Conservation (phyloP, 1,140 invertebrate species). For the Pseudomyrmex flavicornis region DNA sequence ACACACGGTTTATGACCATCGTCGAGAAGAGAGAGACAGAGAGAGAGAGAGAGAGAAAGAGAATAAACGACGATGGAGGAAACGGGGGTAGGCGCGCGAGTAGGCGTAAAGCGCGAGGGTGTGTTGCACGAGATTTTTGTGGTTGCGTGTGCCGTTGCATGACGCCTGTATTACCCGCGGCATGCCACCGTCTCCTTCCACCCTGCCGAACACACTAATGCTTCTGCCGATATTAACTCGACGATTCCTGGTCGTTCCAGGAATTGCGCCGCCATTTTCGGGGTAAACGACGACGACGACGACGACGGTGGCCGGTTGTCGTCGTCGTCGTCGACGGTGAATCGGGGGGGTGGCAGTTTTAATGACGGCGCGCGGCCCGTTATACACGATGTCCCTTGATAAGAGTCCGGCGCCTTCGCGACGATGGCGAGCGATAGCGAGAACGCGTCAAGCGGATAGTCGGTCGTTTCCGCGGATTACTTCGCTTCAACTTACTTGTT, state of each 20-base stretch:
- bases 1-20: not conserved
- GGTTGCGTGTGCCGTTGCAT: conserved; percentile 72
- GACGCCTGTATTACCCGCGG: conserved; percentile 69
- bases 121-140: conserved; percentile 71
- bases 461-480: not conserved
- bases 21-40: conserved; percentile 24
- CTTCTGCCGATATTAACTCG: conserved; percentile 68
- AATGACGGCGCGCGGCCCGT: conserved; percentile 49
- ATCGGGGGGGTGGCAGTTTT: conserved; percentile 38
- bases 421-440: conserved; percentile 33
- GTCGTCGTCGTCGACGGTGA: conserved; percentile 2
- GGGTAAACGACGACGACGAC: conserved; percentile 56
- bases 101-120: conserved; percentile 64
- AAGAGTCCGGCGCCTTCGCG: conserved; percentile 45
- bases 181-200: conserved; percentile 65
- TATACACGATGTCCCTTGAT: conserved; percentile 45
- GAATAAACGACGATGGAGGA: conserved; percentile 4
- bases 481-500: not conserved
- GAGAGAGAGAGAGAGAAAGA: conserved; percentile 16
- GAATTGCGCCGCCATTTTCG: conserved; percentile 69
- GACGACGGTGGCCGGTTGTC: not conserved
- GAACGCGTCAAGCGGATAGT: conserved; percentile 1
- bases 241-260: conserved; percentile 69
- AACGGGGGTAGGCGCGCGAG: not conserved
- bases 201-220: conserved; percentile 62